Conservation (phyloP, 2,797 vertebrate genomes). For the Muscicapa striata region DNA sequence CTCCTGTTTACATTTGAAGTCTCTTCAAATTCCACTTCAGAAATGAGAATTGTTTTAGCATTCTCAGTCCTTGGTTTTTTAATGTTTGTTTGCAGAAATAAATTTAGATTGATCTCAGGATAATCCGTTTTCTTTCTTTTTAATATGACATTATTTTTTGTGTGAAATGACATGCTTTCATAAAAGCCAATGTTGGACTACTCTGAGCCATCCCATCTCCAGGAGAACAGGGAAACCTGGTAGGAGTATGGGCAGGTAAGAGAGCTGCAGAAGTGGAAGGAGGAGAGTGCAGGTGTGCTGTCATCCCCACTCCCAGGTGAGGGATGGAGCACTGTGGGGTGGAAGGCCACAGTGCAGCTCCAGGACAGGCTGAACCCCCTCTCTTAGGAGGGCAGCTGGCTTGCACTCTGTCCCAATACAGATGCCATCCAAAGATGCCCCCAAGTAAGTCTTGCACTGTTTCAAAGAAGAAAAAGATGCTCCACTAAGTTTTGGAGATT, state of each 20-base stretch:
- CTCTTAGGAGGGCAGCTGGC: background rate
- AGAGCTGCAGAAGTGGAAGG: background rate
- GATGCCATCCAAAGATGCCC: background rate
- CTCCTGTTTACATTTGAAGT: background rate
- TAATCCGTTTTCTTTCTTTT: background rate
- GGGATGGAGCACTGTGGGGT: background rate
- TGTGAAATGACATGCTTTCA: background rate
- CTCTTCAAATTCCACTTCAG: background rate
- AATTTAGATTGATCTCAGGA: background rate
- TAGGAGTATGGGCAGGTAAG: background rate
- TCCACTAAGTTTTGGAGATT: background rate
- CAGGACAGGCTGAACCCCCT: background rate
- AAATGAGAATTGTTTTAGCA: background rate
- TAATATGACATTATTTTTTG: background rate
- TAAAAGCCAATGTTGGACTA: background rate
- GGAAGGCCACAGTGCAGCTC: background rate
- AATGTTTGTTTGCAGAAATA: background rate
- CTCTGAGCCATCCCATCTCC: background rate
- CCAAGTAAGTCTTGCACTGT: background rate
- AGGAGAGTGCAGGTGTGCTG: background rate
- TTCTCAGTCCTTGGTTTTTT: background rate
- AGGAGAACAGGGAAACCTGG: background rate
- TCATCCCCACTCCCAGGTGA: background rate
- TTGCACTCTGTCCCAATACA: background rate
- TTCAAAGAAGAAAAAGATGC: background rate